A percentile compares a stretch with the other conserved stretches of the same genome.
Conservation (phyloP, 2,888 invertebrate genomes). For the Drosophila ezoana region DNA sequence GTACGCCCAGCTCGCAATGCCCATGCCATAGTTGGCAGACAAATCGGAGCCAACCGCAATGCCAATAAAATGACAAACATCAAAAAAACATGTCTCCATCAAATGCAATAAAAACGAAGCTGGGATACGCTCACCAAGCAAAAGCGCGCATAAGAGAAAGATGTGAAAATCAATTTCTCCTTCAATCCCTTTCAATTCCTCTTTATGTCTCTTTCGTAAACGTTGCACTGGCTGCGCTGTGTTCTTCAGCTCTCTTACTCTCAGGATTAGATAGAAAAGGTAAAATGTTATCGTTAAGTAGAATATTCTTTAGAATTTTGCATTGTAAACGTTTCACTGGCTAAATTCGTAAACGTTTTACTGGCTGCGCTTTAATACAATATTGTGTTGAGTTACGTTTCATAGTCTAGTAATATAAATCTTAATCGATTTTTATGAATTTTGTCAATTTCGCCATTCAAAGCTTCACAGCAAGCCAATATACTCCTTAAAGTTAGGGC, state of each 20-base stretch:
- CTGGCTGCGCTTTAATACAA: neutral
- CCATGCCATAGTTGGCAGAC: slow-evolving; percentile 57
- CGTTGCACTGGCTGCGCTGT: neutral
- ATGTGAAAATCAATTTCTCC: too few species aligned
- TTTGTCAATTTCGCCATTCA: too few species aligned
- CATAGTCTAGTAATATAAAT: too few species aligned
- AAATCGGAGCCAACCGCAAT: slow-evolving; percentile 60
- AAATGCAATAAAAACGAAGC: slow-evolving; percentile 18
- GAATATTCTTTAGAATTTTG: too few species aligned
- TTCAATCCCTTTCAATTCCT: too few species aligned
- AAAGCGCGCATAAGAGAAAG: neutral
- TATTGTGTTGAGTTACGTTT: too few species aligned
- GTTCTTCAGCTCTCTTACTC: neutral
- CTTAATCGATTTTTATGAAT: too few species aligned
- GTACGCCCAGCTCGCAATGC: neutral
- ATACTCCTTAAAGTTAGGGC: slow-evolving; percentile 23
- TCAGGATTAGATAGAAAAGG: too few species aligned
- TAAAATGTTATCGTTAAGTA: too few species aligned
- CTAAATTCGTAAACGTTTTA: neutral
- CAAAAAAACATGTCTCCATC: slow-evolving; percentile 42
- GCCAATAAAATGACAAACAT: slow-evolving; percentile 69
- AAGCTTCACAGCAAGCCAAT: neutral
- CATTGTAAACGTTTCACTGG: too few species aligned
- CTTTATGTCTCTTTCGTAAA: neutral
- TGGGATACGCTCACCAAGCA: slow-evolving; percentile 24